Conservation (phyloP, 2,888 invertebrate species). For the Cataglyphis altisquamis region DNA sequence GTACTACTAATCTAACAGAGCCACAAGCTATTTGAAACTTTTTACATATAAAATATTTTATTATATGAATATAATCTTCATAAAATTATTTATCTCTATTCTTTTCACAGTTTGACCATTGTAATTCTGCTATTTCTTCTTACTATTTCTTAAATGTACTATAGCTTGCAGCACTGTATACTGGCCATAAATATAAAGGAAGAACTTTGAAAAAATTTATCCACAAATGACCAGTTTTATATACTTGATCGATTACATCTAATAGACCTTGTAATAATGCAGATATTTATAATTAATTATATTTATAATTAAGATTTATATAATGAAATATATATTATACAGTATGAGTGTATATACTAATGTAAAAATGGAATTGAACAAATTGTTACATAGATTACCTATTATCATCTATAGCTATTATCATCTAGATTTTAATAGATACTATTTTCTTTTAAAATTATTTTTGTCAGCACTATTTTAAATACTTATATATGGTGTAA, state of each 20-base stretch:
- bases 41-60: slow-evolving; percentile 30
- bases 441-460: slow-evolving; percentile 56
- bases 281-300: slow-evolving; percentile 15
- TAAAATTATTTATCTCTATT: slow-evolving; percentile 13
- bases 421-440: slow-evolving; percentile 53
- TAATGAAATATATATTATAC: slow-evolving; percentile 56
- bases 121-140: background rate
- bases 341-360: background rate
- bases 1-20: slow-evolving; percentile 63
- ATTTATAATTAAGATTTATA: slow-evolving; percentile 17
- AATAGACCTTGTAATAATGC: slow-evolving; percentile 36
- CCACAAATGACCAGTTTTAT: slow-evolving; percentile 50
- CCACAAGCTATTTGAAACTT: slow-evolving; percentile 69
- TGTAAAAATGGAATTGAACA: slow-evolving; percentile 26
- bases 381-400: slow-evolving; percentile 32
- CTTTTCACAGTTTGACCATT: background rate
- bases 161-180: slow-evolving; percentile 74
- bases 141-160: slow-evolving; percentile 44
- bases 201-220: slow-evolving; percentile 48
- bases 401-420: slow-evolving; percentile 20
- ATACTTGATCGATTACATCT: slow-evolving; percentile 47
- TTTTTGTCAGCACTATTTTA: slow-evolving; percentile 33
- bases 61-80: slow-evolving; percentile 21
- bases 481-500: slow-evolving; percentile 62
- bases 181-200: slow-evolving; percentile 65